These are phyloP conservation scores for Epizoanthus scotinus DNA, from an alignment of 92 coral and sea anemone genomes.

Conservation along the genomic window DNA sequence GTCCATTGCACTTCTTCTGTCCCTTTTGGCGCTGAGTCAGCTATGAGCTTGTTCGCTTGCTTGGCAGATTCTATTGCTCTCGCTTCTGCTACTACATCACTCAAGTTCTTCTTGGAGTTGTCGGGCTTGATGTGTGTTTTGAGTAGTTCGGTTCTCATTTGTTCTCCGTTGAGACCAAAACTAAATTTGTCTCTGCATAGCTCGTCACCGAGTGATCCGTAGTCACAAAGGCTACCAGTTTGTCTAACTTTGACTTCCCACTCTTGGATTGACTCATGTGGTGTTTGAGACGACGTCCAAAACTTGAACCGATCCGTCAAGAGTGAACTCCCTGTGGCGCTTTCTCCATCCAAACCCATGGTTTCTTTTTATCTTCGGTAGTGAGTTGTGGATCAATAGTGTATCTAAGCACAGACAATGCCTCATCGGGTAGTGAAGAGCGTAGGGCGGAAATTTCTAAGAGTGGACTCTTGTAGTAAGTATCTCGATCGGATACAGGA, in stretches of 20 bases:
- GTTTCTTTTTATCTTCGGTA: constrained; percentile 21
- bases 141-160: constrained; percentile 35
- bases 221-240: constrained; percentile 43
- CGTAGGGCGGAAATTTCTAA: constrained; percentile 36
- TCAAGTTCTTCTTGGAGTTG: constrained; percentile 17
- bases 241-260: constrained; percentile 53
- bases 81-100: constrained; percentile 33
- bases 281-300: constrained; percentile 14
- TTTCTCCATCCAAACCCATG: constrained; percentile 45
- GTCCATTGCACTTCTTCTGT: constrained; percentile 33
- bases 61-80: constrained; percentile 43
- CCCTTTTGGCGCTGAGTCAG: background rate
- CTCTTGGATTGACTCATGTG: constrained; percentile 33
- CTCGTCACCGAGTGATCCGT: constrained; percentile 37
- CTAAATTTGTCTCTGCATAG: constrained; percentile 28
- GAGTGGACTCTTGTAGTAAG: constrained; percentile 39
- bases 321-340: constrained; percentile 17
- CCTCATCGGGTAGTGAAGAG: constrained; percentile 37
- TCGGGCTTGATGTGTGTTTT: constrained; percentile 37
- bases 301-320: constrained; percentile 23
- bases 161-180: too few species aligned
- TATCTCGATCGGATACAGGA: constrained; percentile 40
- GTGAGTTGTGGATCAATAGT: constrained; percentile 37
- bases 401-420: constrained; percentile 19
- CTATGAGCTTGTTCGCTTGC: constrained; percentile 32